A percentile compares a stretch with the other conserved stretches of the same genome.
These are phyloP conservation scores for Paradoxurus hermaphroditus DNA, from an alignment of 2,113 vertebrate genomes.

Conservation along the genomic window DNA sequence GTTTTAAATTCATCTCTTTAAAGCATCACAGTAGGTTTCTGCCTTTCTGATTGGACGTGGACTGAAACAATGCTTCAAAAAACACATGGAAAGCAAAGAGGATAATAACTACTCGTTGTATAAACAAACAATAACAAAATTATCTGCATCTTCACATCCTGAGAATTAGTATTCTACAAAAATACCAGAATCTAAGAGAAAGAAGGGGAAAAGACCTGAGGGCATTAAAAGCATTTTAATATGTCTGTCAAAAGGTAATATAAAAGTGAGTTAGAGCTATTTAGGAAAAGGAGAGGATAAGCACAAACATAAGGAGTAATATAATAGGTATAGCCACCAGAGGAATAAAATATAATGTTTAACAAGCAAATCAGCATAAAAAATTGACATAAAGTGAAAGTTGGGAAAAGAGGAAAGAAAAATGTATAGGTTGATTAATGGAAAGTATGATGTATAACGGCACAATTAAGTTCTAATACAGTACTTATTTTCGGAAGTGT, in stretches of 20 bases:
- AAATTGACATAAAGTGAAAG: neutral
- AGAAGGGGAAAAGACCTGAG: neutral
- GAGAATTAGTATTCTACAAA: neutral
- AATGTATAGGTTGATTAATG: neutral
- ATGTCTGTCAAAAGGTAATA: neutral
- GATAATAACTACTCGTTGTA: neutral
- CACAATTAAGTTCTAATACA: neutral
- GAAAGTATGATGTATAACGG: neutral
- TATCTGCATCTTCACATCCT: neutral
- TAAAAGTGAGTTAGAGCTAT: neutral
- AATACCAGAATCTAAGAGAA: neutral
- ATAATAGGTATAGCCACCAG: neutral
- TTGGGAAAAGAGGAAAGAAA: neutral
- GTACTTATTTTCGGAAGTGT: neutral
- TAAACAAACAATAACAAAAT: neutral
- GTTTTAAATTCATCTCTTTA: neutral
- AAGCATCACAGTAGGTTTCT: neutral
- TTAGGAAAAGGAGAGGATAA: neutral
- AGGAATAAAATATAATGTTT: neutral
- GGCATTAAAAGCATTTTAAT: neutral
- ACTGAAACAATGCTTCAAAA: neutral
- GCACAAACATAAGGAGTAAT: neutral
- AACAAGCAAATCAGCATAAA: neutral
- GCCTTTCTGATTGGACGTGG: neutral
- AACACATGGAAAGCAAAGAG: neutral